Percentiles rank a stretch among this genome's conserved stretches.
phyloP scores from a whole-genome alignment of 2,113 vertebrate species.

The Pachyramphus minor region DNA sequence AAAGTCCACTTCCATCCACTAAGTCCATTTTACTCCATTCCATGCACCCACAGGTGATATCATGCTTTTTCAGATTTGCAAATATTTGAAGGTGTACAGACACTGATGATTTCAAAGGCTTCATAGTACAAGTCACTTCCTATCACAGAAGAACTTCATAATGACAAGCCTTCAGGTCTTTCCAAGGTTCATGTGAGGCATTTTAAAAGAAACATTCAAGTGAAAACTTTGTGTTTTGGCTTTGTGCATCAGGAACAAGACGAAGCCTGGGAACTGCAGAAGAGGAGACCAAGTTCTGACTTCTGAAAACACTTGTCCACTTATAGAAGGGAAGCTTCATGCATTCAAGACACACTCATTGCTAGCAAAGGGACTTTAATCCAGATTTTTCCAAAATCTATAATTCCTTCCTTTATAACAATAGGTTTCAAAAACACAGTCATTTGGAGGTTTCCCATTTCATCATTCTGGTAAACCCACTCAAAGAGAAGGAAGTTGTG shows the following conservation, averaged over 20 bases:
- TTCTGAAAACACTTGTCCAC: background rate
- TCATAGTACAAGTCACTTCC: background rate
- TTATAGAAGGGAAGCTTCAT: background rate
- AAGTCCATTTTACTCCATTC: background rate
- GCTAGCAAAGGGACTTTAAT: background rate
- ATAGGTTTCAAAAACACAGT: background rate
- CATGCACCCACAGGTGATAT: background rate
- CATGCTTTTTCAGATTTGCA: background rate
- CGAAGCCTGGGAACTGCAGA: background rate
- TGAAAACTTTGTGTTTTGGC: background rate
- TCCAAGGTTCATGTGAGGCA: background rate
- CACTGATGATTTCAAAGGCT: background rate
- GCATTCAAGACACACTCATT: background rate
- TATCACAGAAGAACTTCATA: background rate
- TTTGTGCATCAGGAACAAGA: background rate
- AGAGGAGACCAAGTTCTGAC: background rate
- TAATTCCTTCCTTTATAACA: background rate
- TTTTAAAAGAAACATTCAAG: background rate
- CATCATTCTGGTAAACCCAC: constrained; percentile 1
- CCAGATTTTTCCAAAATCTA: background rate
- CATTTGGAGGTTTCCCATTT: constrained; percentile 1
- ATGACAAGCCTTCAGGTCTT: background rate
- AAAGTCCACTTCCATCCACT: background rate
- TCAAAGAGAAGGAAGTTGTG: constrained; percentile 10
- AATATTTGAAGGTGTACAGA: background rate